Evolutionary conservation across 2,888 invertebrate species (phyloP), one percentile per base, ranked within the genome.

Genomic region (Schizotus pectinicornis): DNA sequence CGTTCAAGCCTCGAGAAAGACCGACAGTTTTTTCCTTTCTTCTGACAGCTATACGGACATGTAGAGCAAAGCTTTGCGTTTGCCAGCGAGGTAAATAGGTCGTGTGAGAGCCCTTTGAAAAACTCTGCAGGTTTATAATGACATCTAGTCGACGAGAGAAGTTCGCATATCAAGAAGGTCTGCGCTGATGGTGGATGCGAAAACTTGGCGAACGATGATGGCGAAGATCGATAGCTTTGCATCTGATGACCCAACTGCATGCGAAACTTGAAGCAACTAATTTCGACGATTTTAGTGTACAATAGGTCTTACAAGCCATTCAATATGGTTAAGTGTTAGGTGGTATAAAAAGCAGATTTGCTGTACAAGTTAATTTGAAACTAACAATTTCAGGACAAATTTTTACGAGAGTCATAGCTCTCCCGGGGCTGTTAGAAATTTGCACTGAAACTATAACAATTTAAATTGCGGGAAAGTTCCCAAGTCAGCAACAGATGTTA

Each of bases 111-210:
- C 32, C 9, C 41, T 41, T 39, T 54, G 41, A 54, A 47, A 41
- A 47, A 41, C 54, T 54, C 54, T 41, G 54, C 47, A 41, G 54
- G 54, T 47, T 54, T 54, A 47, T 54, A 54, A 54, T 47, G 54
- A 47, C 46, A 52, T 52, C 45, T 52, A 42, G 11, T 37, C 52
- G n/a, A 7, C 11, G 45, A 34, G 38, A 45, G 45, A 45, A 43
- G 14, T 45, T 30, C 32, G 45, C 45, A 53, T 53, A 53, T 53
- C 33, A 53, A 53, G 53, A 22, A 51, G 43, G 34, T 51, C 34
- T 22, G 34, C 51, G 31, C 35, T 30, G 30, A 36, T 22, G 41
- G 22, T 22, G 22, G 22, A 22, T 22, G 22, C 5, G 22, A 22
- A 5, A 22, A 22, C 22, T 22, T 5, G 22, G 22, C 22, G 9